These are phyloP conservation scores for Clitarchus hookeri DNA, from an alignment of 2,888 invertebrate species.

Conservation along the genomic window DNA sequence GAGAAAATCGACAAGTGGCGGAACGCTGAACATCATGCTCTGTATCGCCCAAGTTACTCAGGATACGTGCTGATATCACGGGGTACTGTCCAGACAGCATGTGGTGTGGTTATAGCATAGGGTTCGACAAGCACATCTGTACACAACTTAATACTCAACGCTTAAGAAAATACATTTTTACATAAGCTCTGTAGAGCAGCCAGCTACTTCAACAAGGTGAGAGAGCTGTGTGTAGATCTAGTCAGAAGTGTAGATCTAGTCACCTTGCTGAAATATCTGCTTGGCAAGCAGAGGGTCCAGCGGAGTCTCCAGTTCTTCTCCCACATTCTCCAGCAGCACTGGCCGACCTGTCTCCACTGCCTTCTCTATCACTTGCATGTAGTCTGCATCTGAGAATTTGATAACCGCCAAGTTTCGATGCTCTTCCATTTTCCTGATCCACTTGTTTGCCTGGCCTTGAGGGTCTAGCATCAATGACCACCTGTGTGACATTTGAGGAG, in stretches of 20 bases:
- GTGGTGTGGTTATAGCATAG: too few species aligned
- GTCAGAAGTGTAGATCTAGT: not conserved
- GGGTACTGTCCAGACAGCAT: too few species aligned
- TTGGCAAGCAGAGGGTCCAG: slow-evolving; percentile 77
- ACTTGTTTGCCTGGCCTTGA: slow-evolving; percentile 82
- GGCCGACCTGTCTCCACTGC: slow-evolving; percentile 79
- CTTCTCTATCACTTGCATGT: slow-evolving; percentile 74
- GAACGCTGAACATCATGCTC: too few species aligned
- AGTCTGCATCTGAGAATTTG: slow-evolving; percentile 75
- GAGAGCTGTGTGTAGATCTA: too few species aligned
- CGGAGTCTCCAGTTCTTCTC: slow-evolving; percentile 77
- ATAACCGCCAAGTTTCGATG: slow-evolving; percentile 69
- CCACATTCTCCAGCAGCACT: slow-evolving; percentile 74
- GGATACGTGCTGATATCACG: too few species aligned
- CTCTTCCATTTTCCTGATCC: slow-evolving; percentile 84
- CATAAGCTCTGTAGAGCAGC: too few species aligned
- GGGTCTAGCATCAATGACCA: slow-evolving; percentile 85
- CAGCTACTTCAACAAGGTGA: too few species aligned
- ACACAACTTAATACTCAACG: too few species aligned
- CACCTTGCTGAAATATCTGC: slow-evolving; percentile 72
- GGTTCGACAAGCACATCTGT: too few species aligned
- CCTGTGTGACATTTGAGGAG: slow-evolving; percentile 47
- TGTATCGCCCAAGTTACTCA: too few species aligned
- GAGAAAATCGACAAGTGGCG: too few species aligned
- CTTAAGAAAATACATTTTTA: too few species aligned